Evolutionary conservation across 2,113 vertebrate genomes (phyloP).

Genomic region (Panthera leo): DNA sequence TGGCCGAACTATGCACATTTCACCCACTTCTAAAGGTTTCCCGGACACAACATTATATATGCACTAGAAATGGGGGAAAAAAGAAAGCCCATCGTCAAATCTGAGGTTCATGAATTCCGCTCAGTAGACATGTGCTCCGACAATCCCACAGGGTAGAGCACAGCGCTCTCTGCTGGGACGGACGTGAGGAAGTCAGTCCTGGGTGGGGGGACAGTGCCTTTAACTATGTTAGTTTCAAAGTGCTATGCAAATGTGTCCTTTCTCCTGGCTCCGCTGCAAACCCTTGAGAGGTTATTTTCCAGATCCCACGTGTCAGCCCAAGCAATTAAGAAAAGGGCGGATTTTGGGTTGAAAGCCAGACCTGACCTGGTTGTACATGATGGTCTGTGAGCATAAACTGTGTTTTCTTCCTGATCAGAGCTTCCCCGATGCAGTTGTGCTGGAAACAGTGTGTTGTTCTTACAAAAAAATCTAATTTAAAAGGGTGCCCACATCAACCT

Average conservation of each 20-base stretch:
- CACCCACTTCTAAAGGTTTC: background rate
- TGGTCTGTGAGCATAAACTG: background rate
- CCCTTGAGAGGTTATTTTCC: background rate
- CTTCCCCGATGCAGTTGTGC: slow-evolving; percentile 61
- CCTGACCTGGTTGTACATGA: background rate
- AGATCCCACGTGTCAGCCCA: background rate
- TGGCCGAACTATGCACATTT: background rate
- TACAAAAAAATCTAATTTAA: slow-evolving; percentile 77
- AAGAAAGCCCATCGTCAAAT: background rate
- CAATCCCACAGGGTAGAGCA: accelerated
- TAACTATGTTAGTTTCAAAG: accelerated
- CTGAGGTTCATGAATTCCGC: too few species aligned
- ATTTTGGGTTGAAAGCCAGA: background rate
- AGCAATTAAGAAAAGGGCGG: background rate
- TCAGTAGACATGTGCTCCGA: accelerated
- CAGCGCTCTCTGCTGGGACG: accelerated
- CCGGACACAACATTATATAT: background rate
- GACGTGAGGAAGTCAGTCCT: accelerated
- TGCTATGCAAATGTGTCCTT: background rate
- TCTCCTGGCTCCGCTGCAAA: background rate
- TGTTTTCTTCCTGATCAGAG: background rate
- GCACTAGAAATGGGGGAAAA: background rate
- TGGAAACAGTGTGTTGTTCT: slow-evolving; percentile 62
- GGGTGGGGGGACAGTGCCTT: accelerated
- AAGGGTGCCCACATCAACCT: slow-evolving; percentile 64